Evolutionary conservation across 2,888 invertebrate genomes (phyloP).

Genomic region (Plutella xylostella): DNA sequence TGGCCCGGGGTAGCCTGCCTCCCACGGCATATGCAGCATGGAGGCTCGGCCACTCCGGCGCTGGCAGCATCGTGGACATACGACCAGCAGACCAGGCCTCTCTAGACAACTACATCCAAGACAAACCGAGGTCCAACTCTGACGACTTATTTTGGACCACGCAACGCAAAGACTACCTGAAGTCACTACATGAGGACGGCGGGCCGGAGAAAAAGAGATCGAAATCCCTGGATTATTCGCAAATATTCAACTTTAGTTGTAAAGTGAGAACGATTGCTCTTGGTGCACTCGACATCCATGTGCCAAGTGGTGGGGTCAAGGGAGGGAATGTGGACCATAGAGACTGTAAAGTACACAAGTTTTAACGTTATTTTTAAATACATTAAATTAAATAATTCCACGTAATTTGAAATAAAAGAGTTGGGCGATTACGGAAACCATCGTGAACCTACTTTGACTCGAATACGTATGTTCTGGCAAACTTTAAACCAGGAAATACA

Average conservation of each 20-base stretch:
- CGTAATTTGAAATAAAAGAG: too few relatives aligned
- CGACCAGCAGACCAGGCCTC: neutral
- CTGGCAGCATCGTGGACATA: neutral
- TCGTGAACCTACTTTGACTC: too few relatives aligned
- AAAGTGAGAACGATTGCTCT: neutral
- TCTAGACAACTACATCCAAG: neutral
- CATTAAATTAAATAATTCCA: too few relatives aligned
- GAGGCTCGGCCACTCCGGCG: constrained; percentile 36
- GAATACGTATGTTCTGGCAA: too few relatives aligned
- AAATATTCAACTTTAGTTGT: neutral
- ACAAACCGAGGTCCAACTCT: constrained; percentile 39
- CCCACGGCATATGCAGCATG: constrained; percentile 29
- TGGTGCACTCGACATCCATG: neutral
- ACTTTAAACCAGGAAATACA: too few relatives aligned
- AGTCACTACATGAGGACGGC: constrained; percentile 19
- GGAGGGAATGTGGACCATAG: too few relatives aligned
- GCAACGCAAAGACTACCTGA: constrained; percentile 29
- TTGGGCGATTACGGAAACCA: too few relatives aligned
- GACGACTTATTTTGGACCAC: constrained; percentile 45
- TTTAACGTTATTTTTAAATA: too few relatives aligned
- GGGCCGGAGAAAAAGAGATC: constrained; percentile 23
- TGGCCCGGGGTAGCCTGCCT: constrained; percentile 19
- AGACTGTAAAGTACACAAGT: too few relatives aligned
- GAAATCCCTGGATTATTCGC: constrained; percentile 37
- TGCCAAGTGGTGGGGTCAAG: too few relatives aligned